A percentile compares a stretch with the other conserved stretches of the same genome.
Conservation (phyloP, 2,888 invertebrate species). For the Agriopis leucophaearia region DNA sequence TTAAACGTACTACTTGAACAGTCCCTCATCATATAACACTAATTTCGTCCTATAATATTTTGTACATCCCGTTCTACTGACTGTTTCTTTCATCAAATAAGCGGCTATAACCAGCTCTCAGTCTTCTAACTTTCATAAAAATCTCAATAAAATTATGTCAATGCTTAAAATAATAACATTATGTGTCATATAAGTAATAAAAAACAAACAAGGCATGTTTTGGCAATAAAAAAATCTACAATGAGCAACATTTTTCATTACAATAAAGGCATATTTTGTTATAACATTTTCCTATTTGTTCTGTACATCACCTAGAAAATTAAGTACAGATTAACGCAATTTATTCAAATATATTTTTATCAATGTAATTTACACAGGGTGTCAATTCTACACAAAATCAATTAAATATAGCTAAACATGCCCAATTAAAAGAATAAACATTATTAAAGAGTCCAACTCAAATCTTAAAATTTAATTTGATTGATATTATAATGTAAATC, state of each 20-base stretch:
- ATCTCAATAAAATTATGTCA: conserved; percentile 63
- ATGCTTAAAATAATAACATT: conserved; percentile 49
- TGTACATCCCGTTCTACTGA: conserved; percentile 28
- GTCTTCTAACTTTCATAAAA: conserved; percentile 67
- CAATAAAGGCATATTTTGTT: background rate
- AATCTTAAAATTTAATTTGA: conserved; percentile 3
- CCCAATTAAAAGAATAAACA: conserved; percentile 3
- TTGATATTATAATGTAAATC: conserved; percentile 1
- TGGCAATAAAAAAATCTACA: conserved; percentile 14
- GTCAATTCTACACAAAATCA: background rate
- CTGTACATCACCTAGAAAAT: background rate
- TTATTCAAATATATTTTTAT: background rate
- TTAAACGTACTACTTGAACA: too few species aligned
- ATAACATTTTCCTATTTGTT: background rate
- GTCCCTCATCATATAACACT: background rate
- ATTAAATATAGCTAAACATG: conserved; percentile 18
- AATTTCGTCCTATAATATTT: conserved; percentile 5
- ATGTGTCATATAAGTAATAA: conserved; percentile 38
- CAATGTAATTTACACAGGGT: background rate
- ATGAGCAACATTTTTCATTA: background rate
- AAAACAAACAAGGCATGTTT: conserved; percentile 41
- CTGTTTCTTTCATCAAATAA: conserved; percentile 40
- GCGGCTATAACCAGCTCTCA: conserved; percentile 64
- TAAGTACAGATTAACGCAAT: background rate
- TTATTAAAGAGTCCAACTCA: conserved; percentile 28